Evolutionary conservation across 1,140 invertebrate species (phyloP).

Genomic region (Ladona fulva): DNA sequence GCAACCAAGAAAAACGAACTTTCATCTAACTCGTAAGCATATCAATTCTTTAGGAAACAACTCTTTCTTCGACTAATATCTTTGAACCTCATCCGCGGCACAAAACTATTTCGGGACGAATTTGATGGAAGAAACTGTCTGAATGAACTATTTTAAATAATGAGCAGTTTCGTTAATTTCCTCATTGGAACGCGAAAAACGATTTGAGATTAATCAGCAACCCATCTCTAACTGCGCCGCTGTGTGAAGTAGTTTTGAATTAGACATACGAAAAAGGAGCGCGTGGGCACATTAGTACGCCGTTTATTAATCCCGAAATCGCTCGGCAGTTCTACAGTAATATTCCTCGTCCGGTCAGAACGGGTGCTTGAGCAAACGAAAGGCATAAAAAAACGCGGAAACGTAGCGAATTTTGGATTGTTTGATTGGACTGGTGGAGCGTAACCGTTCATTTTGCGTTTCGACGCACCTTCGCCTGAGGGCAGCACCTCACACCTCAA

Average conservation of each 20-base stretch:
- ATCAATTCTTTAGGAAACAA: no score
- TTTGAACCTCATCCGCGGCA: no score
- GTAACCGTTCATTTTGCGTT: neutral
- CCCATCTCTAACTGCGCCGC: neutral
- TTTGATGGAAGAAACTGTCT: no score
- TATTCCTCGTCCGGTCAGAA: neutral
- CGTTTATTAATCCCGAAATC: neutral
- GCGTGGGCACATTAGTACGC: neutral
- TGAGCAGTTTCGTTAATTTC: no score
- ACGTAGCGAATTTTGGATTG: neutral
- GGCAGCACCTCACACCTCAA: conserved; percentile 6
- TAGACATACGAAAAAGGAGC: neutral
- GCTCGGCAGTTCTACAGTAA: neutral
- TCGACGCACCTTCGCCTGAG: neutral
- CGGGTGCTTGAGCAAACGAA: neutral
- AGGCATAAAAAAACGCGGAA: neutral
- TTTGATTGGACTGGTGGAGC: neutral
- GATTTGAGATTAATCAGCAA: neutral
- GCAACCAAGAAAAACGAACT: no score
- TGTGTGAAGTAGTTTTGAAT: neutral
- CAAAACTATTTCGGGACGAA: no score
- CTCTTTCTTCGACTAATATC: no score
- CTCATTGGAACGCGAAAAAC: no score
- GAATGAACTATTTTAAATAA: no score
- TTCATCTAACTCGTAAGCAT: no score